Percentiles rank a stretch among this genome's conserved stretches.
Evolutionary conservation across 1,140 invertebrate genomes (phyloP).

Genomic region (Belonocnema kinseyi): DNA sequence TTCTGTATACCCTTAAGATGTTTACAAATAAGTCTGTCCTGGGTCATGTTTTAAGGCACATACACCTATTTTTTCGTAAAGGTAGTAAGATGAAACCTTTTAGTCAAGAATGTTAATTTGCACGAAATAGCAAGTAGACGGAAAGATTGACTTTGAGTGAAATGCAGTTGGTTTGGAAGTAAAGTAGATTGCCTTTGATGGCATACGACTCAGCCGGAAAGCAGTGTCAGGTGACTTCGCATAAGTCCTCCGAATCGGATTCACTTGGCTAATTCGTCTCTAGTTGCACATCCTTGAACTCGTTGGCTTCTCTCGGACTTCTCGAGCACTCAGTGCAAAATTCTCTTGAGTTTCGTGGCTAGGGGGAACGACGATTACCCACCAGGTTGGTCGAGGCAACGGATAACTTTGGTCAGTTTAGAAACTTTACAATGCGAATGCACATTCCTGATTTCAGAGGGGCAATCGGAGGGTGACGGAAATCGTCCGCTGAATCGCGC

Average conservation of each 20-base stretch:
- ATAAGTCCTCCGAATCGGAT: slow-evolving; percentile 11
- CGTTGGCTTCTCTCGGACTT: slow-evolving; percentile 24
- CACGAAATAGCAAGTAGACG: neutral
- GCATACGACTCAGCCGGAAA: neutral
- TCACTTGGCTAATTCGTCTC: slow-evolving; percentile 24
- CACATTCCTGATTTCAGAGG: slow-evolving; percentile 37
- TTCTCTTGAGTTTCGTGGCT: slow-evolving; percentile 16
- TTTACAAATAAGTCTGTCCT: too few species aligned
- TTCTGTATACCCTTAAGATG: too few species aligned
- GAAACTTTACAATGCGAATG: slow-evolving; percentile 27
- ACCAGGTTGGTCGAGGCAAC: slow-evolving; percentile 35
- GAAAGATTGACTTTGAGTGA: neutral
- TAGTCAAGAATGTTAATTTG: too few species aligned
- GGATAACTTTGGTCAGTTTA: slow-evolving; percentile 25
- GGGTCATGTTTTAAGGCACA: too few species aligned
- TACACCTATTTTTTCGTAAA: too few species aligned
- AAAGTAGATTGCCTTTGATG: slow-evolving; percentile 18
- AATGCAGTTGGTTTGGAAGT: slow-evolving; percentile 11
- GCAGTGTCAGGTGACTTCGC: slow-evolving; percentile 12
- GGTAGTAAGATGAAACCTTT: too few species aligned
- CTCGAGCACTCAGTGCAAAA: slow-evolving; percentile 7
- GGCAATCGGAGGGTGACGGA: slow-evolving; percentile 37
- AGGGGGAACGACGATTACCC: slow-evolving; percentile 44
- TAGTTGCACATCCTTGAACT: slow-evolving; percentile 22
- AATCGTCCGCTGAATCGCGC: slow-evolving; percentile 37